A percentile compares a stretch with the other conserved stretches of the same genome.
These are phyloP conservation scores for Atherix ibis DNA, from an alignment of 2,888 invertebrate species.

Conservation along the genomic window DNA sequence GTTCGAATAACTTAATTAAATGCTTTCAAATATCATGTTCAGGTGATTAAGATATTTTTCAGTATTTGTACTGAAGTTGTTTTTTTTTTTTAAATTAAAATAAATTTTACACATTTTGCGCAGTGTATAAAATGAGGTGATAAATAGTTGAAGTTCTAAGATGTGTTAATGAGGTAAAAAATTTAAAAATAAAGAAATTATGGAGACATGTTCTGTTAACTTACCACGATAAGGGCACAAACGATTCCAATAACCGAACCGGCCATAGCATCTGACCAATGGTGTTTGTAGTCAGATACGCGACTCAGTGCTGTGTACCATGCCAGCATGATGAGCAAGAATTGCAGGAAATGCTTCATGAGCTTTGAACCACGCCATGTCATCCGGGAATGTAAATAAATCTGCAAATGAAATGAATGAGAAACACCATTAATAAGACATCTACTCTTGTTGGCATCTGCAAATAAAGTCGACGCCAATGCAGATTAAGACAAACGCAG, in stretches of 20 bases:
- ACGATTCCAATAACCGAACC: conserved; percentile 58
- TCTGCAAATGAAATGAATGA: conserved; percentile 34
- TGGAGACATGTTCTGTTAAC: no score
- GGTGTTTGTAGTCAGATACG: conserved; percentile 93
- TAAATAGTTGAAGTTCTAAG: no score
- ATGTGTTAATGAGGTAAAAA: no score
- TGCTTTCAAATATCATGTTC: no score
- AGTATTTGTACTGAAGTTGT: no score
- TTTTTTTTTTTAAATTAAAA: no score
- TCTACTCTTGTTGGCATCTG: conserved; percentile 1
- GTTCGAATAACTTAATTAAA: no score
- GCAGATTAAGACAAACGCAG: no score
- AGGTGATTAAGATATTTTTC: no score
- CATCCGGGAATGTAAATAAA: conserved; percentile 76
- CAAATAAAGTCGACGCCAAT: neutral
- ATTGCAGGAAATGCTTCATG: conserved; percentile 72
- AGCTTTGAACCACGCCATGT: conserved; percentile 68
- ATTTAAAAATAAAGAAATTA: no score
- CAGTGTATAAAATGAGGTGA: no score
- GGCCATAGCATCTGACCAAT: conserved; percentile 90
- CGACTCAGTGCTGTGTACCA: conserved; percentile 81
- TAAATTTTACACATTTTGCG: no score
- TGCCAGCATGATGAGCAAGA: conserved; percentile 59
- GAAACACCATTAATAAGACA: conserved; percentile 3
- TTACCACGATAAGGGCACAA: conserved; percentile 54